Percentiles rank a stretch among this genome's conserved stretches.
Conservation (phyloP, 37 sponge, comb jelly and placozoan species). For the Bolinopsis microptera region DNA sequence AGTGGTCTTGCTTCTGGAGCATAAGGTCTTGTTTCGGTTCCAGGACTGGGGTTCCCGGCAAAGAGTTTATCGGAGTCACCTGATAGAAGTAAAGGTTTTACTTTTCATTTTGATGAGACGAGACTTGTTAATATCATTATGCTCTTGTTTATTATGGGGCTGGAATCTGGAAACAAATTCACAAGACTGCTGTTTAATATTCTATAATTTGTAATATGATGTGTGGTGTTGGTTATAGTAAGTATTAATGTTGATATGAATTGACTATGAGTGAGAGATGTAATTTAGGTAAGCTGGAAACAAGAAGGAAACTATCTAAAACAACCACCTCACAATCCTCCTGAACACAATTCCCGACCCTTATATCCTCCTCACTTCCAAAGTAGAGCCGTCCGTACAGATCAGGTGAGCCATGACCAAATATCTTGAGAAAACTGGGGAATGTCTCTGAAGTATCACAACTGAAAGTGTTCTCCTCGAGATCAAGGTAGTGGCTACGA, state of each 20-base stretch:
- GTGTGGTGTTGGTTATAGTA: no score
- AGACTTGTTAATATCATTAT: no score
- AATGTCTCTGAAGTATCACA: background rate
- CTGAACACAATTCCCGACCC: background rate
- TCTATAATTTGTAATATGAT: no score
- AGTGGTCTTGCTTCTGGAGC: background rate
- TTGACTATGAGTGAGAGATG: no score
- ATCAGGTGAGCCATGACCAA: constrained; percentile 2
- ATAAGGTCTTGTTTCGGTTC: background rate
- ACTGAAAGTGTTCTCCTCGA: background rate
- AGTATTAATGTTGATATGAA: no score
- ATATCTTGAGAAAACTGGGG: background rate
- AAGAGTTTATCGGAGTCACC: constrained; percentile 50
- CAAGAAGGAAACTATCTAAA: no score
- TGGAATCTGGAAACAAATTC: no score
- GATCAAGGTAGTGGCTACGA: background rate
- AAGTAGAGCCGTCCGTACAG: background rate
- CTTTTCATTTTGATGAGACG: no score
- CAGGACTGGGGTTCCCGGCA: background rate
- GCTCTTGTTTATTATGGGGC: no score
- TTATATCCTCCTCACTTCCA: background rate
- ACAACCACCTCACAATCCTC: background rate
- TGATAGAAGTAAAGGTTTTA: no score
- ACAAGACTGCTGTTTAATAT: no score
- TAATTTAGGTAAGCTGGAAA: no score